These are phyloP conservation scores for Hydroisotoma schaefferi DNA, from an alignment of 2,888 invertebrate species.

Conservation along the genomic window DNA sequence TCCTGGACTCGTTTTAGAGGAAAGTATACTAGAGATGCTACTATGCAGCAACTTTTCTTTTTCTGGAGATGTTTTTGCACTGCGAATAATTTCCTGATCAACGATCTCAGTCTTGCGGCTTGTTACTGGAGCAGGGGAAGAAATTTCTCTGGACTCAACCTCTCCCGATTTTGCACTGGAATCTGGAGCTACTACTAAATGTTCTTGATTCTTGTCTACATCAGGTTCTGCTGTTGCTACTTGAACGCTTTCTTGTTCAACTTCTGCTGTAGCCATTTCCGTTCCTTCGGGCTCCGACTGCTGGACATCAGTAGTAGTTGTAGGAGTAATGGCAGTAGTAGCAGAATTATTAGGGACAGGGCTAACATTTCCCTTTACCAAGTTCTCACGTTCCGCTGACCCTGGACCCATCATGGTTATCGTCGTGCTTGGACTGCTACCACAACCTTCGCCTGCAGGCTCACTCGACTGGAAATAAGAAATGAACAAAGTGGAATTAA, in stretches of 20 bases:
- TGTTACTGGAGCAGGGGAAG: too few relatives aligned
- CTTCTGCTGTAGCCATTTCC: conserved; percentile 1
- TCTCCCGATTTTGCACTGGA: conserved; percentile 2
- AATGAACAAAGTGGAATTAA: neutral
- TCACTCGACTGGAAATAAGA: neutral
- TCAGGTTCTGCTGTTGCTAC: neutral
- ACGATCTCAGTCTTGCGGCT: too few relatives aligned
- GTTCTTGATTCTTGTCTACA: too few relatives aligned
- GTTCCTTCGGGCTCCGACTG: conserved; percentile 3
- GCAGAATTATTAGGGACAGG: neutral
- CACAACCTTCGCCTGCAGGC: neutral
- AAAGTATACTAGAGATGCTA: neutral
- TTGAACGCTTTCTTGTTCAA: neutral
- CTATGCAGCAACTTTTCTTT: too few relatives aligned
- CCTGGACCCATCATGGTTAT: too few relatives aligned
- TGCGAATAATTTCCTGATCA: too few relatives aligned
- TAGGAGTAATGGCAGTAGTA: neutral
- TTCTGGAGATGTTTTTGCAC: too few relatives aligned
- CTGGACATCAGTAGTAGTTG: neutral
- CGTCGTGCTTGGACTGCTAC: neutral
- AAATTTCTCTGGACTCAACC: too few relatives aligned
- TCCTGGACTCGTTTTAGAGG: neutral
- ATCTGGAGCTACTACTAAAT: neutral
- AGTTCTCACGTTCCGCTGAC: neutral
- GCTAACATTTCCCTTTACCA: neutral